A percentile compares a stretch with the other conserved stretches of the same genome.
These are phyloP conservation scores for Hylaeus volcanicus DNA, from an alignment of 1,140 invertebrate species.

Conservation along the genomic window DNA sequence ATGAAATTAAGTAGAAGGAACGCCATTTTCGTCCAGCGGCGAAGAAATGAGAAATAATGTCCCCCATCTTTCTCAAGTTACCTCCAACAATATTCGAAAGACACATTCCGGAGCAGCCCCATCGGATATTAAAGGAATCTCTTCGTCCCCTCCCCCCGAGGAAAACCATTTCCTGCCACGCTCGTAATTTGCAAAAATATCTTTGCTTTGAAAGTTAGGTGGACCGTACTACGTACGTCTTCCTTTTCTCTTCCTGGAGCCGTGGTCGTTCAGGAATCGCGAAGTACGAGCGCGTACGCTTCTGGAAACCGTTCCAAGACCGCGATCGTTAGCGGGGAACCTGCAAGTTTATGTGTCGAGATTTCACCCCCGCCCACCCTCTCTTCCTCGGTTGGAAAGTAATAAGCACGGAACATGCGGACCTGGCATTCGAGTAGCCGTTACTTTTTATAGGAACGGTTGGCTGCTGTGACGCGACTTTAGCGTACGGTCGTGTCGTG, in stretches of 20 bases:
- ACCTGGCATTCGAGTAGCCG: constrained; percentile 27
- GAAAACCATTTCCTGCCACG: too few relatives aligned
- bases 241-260: constrained; percentile 2
- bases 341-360: constrained; percentile 42
- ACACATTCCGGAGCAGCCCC: not conserved
- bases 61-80: not conserved
- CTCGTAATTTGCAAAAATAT: constrained; percentile 14
- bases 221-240: not conserved
- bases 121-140: not conserved
- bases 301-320: constrained; percentile 25
- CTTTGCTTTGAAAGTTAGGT: constrained; percentile 1
- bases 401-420: constrained; percentile 32
- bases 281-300: not conserved
- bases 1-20: too few relatives aligned
- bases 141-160: not conserved
- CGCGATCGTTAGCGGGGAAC: constrained; percentile 41
- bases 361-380: constrained; percentile 14
- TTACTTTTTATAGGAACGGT: constrained; percentile 52
- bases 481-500: constrained; percentile 11
- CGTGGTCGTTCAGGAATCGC: constrained; percentile 19
- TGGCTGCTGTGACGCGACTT: constrained; percentile 28
- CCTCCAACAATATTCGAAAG: not conserved
- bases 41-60: not conserved
- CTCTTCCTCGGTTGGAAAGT: constrained; percentile 16
- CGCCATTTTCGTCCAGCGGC: too few relatives aligned